Percentiles rank a stretch among this genome's conserved stretches.
Conservation (phyloP, 2,797 vertebrate genomes). For the Clarias pachynema region DNA sequence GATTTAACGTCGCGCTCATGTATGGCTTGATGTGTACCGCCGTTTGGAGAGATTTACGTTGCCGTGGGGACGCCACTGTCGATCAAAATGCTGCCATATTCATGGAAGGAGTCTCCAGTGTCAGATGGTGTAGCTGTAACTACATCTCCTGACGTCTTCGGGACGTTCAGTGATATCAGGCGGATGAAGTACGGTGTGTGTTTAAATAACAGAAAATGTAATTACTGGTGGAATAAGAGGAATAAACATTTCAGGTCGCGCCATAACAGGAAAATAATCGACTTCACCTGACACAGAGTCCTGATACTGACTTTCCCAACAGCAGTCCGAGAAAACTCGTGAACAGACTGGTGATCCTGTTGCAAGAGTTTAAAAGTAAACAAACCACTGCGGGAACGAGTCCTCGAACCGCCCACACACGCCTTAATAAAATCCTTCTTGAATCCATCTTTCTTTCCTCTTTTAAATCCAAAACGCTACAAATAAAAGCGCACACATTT, state of each 20-base stretch:
- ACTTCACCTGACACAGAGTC: neutral
- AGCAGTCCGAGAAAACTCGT: neutral
- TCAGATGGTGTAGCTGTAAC: no score
- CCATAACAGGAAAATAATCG: neutral
- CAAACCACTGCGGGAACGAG: neutral
- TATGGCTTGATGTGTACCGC: no score
- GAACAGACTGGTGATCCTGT: no score
- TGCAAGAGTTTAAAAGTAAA: neutral
- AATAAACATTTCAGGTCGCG: neutral
- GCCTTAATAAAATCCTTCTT: neutral
- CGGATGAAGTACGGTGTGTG: neutral
- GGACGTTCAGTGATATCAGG: no score
- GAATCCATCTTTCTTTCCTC: neutral
- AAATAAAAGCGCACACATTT: neutral
- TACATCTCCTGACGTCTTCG: no score
- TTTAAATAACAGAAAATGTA: neutral
- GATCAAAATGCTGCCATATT: neutral
- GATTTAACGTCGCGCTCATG: no score
- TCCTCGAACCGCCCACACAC: neutral
- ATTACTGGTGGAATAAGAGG: neutral
- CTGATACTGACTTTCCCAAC: neutral
- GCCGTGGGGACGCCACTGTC: no score
- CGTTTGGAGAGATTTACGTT: no score
- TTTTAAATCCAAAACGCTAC: neutral
- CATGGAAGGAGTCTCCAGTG: neutral